phyloP scores from a whole-genome alignment of 2,113 vertebrate genomes.

The Pseudopipra pipra region DNA sequence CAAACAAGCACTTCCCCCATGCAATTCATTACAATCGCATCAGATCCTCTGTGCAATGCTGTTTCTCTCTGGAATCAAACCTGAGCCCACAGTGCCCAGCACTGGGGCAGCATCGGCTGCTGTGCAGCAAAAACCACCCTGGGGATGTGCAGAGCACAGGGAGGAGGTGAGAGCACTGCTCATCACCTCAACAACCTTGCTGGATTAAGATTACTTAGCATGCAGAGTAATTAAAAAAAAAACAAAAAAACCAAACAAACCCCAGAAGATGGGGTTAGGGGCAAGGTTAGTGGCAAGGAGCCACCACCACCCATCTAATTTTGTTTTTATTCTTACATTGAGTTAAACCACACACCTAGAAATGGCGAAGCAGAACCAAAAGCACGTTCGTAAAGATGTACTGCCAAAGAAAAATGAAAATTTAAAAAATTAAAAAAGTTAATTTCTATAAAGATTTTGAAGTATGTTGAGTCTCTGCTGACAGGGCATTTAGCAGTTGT shows the following conservation, averaged over 20 bases:
- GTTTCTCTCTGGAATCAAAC: neutral
- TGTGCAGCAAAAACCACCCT: too few relatives aligned
- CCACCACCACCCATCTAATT: neutral
- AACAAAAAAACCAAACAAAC: neutral
- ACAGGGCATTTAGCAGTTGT: neutral
- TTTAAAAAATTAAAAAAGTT: neutral
- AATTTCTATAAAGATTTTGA: neutral
- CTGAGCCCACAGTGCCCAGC: neutral
- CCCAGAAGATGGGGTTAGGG: neutral
- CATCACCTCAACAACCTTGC: neutral
- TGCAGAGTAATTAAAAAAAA: neutral
- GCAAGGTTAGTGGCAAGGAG: neutral
- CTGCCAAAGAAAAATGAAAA: neutral
- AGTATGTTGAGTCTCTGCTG: neutral
- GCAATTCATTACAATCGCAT: constrained; percentile 41
- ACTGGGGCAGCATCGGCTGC: neutral
- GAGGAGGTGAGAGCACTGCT: neutral
- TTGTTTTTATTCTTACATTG: neutral
- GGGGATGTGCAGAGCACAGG: neutral
- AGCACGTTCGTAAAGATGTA: neutral
- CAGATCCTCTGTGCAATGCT: neutral
- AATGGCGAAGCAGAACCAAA: neutral
- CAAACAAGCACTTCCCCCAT: constrained; percentile 45
- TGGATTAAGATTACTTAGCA: neutral
- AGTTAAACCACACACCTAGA: neutral